Percentiles rank a stretch among this genome's conserved stretches.
phyloP scores from a whole-genome alignment of 2,113 vertebrate genomes.

The Rousettus leschenaultii region DNA sequence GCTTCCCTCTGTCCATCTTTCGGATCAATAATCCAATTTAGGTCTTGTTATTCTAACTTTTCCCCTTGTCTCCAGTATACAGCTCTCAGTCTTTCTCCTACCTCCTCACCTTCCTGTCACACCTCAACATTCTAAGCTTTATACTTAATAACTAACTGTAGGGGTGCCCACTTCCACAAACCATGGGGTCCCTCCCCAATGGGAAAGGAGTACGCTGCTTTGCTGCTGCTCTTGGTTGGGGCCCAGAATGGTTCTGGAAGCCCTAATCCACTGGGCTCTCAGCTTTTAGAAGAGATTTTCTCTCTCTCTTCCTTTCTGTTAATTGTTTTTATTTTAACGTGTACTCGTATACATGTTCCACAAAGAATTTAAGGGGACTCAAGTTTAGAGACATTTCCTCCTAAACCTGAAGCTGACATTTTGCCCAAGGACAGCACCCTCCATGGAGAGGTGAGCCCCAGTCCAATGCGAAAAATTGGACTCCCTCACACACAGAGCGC shows the following conservation, averaged over 20 bases:
- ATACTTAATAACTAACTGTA: background rate
- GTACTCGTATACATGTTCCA: background rate
- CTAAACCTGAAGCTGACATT: background rate
- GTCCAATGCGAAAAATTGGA: background rate
- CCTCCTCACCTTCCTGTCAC: background rate
- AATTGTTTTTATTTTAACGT: background rate
- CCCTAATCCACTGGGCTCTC: background rate
- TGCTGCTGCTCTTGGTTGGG: background rate
- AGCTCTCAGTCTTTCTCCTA: background rate
- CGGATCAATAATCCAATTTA: background rate
- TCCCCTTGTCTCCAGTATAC: background rate
- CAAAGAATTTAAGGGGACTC: background rate
- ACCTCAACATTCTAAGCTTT: background rate
- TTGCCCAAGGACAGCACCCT: background rate
- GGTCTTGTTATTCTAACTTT: background rate
- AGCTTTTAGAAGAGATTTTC: background rate
- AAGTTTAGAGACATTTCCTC: background rate
- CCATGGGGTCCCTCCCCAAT: rapidly evolving
- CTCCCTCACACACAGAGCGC: background rate
- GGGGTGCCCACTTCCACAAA: background rate
- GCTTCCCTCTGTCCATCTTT: background rate
- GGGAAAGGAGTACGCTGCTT: background rate
- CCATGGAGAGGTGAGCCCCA: background rate
- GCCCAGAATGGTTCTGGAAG: background rate
- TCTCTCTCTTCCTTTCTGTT: background rate